phyloP scores from a whole-genome alignment of 1,140 invertebrate genomes.

The Goniozus legneri region DNA sequence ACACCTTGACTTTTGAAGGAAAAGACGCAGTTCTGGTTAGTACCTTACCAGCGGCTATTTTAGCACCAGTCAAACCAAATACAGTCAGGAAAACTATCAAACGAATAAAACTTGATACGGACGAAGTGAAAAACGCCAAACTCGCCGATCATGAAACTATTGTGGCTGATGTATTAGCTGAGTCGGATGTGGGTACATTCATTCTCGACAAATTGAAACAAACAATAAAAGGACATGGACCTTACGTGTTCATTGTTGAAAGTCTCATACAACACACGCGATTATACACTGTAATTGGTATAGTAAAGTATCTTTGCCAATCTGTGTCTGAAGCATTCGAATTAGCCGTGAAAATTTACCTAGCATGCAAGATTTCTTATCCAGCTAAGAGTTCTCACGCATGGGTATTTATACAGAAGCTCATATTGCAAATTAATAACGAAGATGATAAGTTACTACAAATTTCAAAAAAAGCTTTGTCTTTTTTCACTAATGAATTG shows the following conservation, averaged over 20 bases:
- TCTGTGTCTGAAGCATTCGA: too few species aligned
- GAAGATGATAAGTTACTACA: too few species aligned
- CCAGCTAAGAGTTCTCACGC: too few species aligned
- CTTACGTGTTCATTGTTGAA: not conserved
- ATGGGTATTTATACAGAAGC: too few species aligned
- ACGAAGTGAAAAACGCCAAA: constrained; percentile 1
- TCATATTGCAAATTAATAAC: too few species aligned
- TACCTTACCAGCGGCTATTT: constrained; percentile 1
- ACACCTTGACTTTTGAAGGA: constrained; percentile 1
- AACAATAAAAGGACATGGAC: not conserved
- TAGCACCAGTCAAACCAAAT: constrained; percentile 2
- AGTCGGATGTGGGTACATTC: constrained; percentile 1
- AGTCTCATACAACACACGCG: not conserved
- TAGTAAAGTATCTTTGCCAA: too few species aligned
- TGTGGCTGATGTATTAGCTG: constrained; percentile 2
- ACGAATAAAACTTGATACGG: constrained; percentile 5
- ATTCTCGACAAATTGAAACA: not conserved
- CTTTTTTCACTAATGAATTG: too few species aligned
- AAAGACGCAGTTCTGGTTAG: constrained; percentile 2
- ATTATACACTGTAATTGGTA: not conserved
- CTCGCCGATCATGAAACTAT: constrained; percentile 5
- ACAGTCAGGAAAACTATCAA: constrained; percentile 4
- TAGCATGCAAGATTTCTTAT: too few species aligned
- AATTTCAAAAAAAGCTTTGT: too few species aligned
- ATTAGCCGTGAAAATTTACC: too few species aligned